A percentile compares a stretch with the other conserved stretches of the same genome.
phyloP scores from a whole-genome alignment of 2,113 vertebrate genomes.

The Albula goreensis region DNA sequence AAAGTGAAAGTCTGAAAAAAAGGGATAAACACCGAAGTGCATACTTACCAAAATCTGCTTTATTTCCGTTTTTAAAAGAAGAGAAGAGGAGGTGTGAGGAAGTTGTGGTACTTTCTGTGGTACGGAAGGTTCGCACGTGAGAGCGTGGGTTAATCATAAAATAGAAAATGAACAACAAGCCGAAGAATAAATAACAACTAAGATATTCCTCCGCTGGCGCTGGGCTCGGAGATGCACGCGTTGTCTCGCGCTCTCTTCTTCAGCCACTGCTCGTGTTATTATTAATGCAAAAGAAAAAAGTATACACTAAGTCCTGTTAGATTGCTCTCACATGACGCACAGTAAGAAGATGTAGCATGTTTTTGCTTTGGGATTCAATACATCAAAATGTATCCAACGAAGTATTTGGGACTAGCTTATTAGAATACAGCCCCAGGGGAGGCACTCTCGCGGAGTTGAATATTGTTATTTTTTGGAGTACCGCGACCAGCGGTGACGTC shows the following conservation, averaged over 20 bases:
- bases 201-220: constrained; percentile 72
- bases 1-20: constrained; percentile 38
- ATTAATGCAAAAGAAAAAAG: constrained; percentile 70
- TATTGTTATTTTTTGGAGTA: constrained; percentile 66
- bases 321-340: constrained; percentile 69
- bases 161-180: constrained; percentile 63
- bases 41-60: constrained; percentile 66
- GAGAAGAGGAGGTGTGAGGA: constrained; percentile 53
- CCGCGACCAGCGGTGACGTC: constrained; percentile 81
- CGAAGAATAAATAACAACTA: constrained; percentile 66
- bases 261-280: constrained; percentile 77
- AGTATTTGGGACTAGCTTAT: constrained; percentile 68
- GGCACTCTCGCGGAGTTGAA: constrained; percentile 63
- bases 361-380: constrained; percentile 69
- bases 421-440: constrained; percentile 65
- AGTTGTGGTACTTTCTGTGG: constrained; percentile 38
- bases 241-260: constrained; percentile 71
- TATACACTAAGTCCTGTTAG: constrained; percentile 67
- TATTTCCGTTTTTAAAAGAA: constrained; percentile 49
- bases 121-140: constrained; percentile 63
- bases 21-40: constrained; percentile 47
- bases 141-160: constrained; percentile 67
- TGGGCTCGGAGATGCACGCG: constrained; percentile 63
- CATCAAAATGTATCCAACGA: constrained; percentile 69
- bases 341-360: constrained; percentile 74